phyloP scores from a whole-genome alignment of 1,140 invertebrate genomes.

The Penaeus chinensis region DNA sequence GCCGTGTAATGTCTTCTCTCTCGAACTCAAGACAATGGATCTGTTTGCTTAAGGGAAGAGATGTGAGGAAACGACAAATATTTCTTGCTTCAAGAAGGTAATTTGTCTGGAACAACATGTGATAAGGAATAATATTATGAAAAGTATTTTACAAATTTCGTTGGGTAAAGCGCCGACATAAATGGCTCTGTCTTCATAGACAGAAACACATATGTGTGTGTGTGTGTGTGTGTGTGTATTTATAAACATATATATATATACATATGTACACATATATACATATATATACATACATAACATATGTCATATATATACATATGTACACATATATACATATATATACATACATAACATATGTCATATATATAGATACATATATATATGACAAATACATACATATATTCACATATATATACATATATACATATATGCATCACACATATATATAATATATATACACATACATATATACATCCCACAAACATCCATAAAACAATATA shows the following conservation, averaged over 20 bases:
- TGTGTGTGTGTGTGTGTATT: not conserved
- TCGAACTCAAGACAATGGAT: too few species aligned
- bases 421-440: not conserved
- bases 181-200: not conserved
- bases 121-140: too few species aligned
- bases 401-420: not conserved
- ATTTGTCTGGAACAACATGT: too few species aligned
- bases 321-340: constrained; percentile 1
- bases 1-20: too few species aligned
- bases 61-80: too few species aligned
- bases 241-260: not conserved
- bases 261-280: not conserved
- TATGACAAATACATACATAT: not conserved
- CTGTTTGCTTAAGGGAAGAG: too few species aligned
- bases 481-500: too few species aligned
- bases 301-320: not conserved
- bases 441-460: constrained; percentile 8
- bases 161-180: too few species aligned
- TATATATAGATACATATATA: too few species aligned
- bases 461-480: not conserved
- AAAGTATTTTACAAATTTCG: too few species aligned
- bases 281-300: not conserved
- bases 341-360: not conserved
- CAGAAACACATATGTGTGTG: not conserved
- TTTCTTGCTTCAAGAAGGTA: too few species aligned